phyloP scores from a whole-genome alignment of 2,888 invertebrate genomes.

The Atethmia centrago region DNA sequence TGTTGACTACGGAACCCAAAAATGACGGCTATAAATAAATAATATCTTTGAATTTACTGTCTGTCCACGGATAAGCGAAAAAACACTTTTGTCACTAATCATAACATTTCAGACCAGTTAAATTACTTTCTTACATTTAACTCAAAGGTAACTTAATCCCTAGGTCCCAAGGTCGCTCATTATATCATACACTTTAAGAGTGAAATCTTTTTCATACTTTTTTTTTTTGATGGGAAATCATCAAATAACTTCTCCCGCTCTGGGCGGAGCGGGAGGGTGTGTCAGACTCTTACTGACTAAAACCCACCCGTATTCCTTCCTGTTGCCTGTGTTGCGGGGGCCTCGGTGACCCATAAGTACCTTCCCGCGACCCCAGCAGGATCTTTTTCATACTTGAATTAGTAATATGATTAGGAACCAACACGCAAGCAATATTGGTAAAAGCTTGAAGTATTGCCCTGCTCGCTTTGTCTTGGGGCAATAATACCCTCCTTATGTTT shows the following conservation, averaged over 20 bases:
- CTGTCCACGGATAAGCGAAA: background rate
- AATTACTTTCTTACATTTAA: background rate
- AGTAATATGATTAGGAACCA: conserved; percentile 34
- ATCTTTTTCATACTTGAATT: conserved; percentile 29
- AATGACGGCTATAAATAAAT: background rate
- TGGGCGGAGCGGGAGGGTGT: too few relatives aligned
- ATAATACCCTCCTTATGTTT: conserved; percentile 44
- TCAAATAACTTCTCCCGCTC: too few relatives aligned
- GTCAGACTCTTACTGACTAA: too few relatives aligned
- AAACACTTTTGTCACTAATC: background rate
- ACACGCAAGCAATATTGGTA: conserved; percentile 57
- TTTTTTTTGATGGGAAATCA: too few relatives aligned
- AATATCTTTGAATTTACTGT: too few relatives aligned
- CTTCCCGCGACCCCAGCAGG: too few relatives aligned
- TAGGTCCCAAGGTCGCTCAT: background rate
- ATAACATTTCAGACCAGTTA: background rate
- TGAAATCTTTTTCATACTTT: conserved; percentile 10
- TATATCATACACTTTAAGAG: conserved; percentile 17
- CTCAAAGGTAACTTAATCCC: background rate
- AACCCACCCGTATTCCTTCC: too few relatives aligned
- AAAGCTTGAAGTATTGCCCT: conserved; percentile 49
- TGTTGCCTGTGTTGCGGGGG: too few relatives aligned
- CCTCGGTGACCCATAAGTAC: too few relatives aligned
- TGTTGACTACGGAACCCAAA: background rate
- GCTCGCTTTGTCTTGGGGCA: conserved; percentile 50